Conservation (phyloP, 2,113 vertebrate species). For the Oxyura jamaicensis region DNA sequence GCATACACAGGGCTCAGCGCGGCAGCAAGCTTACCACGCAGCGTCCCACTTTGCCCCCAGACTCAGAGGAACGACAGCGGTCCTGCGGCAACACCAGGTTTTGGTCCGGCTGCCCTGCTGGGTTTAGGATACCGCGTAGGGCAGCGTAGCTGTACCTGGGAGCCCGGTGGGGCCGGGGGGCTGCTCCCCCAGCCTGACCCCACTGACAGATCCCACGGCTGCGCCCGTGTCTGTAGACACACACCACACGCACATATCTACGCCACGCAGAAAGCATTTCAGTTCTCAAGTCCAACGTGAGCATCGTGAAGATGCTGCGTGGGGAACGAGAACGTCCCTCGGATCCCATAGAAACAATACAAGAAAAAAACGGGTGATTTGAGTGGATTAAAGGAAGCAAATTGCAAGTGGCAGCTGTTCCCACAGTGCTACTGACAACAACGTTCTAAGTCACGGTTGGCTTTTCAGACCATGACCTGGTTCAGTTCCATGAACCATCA, state of each 20-base stretch:
- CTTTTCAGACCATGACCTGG: not conserved
- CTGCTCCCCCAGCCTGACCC: not conserved
- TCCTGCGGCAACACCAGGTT: fast-evolving
- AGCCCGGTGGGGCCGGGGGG: not conserved
- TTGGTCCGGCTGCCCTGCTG: fast-evolving
- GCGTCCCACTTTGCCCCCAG: fast-evolving
- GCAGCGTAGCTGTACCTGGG: no score
- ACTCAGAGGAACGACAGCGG: not conserved
- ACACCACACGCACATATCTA: fast-evolving
- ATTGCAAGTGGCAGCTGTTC: not conserved
- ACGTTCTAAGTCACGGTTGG: not conserved
- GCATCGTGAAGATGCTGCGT: fast-evolving
- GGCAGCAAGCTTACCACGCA: not conserved
- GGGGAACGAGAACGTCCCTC: not conserved
- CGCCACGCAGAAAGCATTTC: fast-evolving
- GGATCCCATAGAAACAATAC: not conserved
- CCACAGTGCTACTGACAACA: not conserved
- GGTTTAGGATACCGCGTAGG: no score
- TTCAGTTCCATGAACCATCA: not conserved
- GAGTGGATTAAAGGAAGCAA: fast-evolving
- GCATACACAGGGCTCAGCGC: not conserved
- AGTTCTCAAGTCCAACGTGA: fast-evolving
- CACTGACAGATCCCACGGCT: fast-evolving
- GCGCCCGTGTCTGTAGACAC: fast-evolving
- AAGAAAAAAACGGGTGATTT: not conserved